These are phyloP conservation scores for Corythornis cristatus DNA, from an alignment of 2,113 vertebrate species.

Conservation along the genomic window DNA sequence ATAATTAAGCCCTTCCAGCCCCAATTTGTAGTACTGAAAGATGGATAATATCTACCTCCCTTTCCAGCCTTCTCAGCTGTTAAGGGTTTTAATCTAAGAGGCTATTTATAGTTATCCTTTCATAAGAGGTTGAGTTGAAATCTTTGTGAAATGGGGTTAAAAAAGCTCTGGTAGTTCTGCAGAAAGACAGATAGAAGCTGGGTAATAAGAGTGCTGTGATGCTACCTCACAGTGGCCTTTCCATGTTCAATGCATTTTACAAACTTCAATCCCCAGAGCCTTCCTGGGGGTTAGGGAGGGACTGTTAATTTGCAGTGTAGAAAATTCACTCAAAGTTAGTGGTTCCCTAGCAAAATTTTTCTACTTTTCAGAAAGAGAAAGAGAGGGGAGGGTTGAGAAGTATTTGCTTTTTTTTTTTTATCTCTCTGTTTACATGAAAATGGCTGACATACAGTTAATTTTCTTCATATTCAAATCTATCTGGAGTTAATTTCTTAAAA, in stretches of 20 bases:
- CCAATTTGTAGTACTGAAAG: conserved; percentile 53
- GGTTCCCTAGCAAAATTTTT: background rate
- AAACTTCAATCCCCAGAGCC: background rate
- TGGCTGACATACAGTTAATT: background rate
- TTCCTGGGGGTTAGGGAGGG: background rate
- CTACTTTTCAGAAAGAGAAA: background rate
- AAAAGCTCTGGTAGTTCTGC: conserved; percentile 39
- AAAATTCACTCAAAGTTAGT: background rate
- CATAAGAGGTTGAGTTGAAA: conserved; percentile 63
- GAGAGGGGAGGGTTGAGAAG: background rate
- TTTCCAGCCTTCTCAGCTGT: conserved; percentile 39
- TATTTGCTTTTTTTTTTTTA: background rate
- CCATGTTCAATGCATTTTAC: background rate
- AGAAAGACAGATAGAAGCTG: background rate
- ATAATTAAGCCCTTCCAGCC: conserved; percentile 58
- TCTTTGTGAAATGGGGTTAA: conserved; percentile 59
- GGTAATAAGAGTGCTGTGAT: conserved; percentile 19
- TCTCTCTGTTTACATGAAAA: conserved; percentile 25
- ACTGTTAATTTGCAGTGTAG: background rate
- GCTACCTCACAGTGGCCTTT: background rate
- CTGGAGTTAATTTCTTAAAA: background rate
- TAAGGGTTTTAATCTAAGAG: conserved; percentile 61
- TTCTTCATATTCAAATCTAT: background rate
- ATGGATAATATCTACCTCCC: conserved; percentile 47
- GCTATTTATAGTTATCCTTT: conserved; percentile 60